Evolutionary conservation across 2,113 vertebrate genomes (phyloP), one percentile per base, ranked within the genome.

Genomic region (Catharus minimus): DNA sequence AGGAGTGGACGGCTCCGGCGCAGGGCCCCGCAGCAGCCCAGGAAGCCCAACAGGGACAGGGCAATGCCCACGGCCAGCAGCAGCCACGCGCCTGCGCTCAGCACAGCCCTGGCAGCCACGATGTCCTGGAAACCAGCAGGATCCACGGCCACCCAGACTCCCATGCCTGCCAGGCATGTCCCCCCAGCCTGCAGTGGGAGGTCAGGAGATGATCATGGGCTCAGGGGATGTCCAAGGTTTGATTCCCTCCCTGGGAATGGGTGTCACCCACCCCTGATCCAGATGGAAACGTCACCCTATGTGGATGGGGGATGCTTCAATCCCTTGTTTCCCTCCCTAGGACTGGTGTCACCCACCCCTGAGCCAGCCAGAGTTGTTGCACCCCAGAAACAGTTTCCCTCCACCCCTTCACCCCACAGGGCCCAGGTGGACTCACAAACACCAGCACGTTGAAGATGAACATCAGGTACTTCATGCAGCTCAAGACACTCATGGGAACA

Each of bases 11-110:
- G 92, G 50, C 93, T 96, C 79, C 82, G 69, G 36, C 91, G 62
- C 90, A 97, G 91, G 38, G 95, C 95, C 61, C 96, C 96, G 0
- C 87, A 97, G 90, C 96, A 97, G 21, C 97, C 97, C 83, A 97
- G 65, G 94, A 94, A 97, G 30, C 97, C 96, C 56, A 97, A 76
- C 47, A 97, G 68, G 2, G 93, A 32, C 36, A 97, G 86, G 36
- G 89, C 50, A 1, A 92, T 71, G 41, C 97, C 97, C 85, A 96
- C 36, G 0, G 80, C 62, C 79, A 97, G 89, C 56, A 97, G 77
- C 49, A 97, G 84, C 81, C 89, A 96, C 1, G 91, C 90, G 0
- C 79, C 94, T 1, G n/a, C 28, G 0, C 53, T 93, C 82, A 97
- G 21, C 79, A 94, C 83, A 0, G 88, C 14, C 32, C 86, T 95